phyloP scores from a whole-genome alignment of 2,113 vertebrate genomes.

The Mandrillus leucophaeus region DNA sequence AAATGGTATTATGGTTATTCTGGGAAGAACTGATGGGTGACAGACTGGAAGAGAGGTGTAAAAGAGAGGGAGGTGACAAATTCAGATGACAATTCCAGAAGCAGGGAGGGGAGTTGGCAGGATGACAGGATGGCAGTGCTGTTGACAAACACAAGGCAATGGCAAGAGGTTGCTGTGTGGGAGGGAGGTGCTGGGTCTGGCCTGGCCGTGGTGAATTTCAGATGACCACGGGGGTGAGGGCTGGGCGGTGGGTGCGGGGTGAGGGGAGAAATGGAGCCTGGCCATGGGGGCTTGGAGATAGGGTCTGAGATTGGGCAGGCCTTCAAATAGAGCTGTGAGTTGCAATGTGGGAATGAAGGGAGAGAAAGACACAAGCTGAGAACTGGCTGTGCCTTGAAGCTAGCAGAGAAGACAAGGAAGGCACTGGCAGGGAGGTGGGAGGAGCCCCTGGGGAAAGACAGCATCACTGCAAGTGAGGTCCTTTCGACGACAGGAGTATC shows the following conservation, averaged over 20 bases:
- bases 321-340: background rate
- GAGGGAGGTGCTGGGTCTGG: background rate
- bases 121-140: background rate
- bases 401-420: background rate
- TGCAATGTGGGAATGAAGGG: background rate
- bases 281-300: background rate
- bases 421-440: background rate
- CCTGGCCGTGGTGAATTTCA: background rate
- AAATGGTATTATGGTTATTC: background rate
- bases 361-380: accelerated
- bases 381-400: background rate
- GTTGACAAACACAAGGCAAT: background rate
- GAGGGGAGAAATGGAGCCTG: background rate
- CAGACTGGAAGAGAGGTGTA: slow-evolving; percentile 21
- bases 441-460: background rate
- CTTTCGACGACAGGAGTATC: background rate
- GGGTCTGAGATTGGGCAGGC: background rate
- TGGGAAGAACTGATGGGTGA: background rate
- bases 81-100: background rate
- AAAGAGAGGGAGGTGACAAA: background rate
- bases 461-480: accelerated
- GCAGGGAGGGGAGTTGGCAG: background rate
- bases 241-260: accelerated
- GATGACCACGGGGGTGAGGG: background rate
- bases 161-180: background rate